Conservation (phyloP, 2,888 invertebrate genomes). For the Hirtodrosophila confusa region DNA sequence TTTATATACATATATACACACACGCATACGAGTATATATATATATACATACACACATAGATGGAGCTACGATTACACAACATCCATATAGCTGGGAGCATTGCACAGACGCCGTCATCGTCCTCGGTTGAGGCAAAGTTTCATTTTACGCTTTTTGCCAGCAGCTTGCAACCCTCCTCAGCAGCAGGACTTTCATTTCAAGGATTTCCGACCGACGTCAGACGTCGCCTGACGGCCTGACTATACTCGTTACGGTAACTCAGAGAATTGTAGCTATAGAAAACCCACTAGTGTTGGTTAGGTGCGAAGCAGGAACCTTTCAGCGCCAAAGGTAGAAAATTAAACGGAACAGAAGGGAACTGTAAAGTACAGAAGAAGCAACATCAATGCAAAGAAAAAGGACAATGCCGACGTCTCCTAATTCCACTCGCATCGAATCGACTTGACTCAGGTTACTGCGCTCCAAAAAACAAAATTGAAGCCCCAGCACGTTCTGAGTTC, state of each 20-base stretch:
- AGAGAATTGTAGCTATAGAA: conserved; percentile 49
- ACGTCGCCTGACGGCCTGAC: conserved; percentile 50
- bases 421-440: conserved; percentile 40
- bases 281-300: conserved; percentile 64
- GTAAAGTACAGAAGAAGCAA: conserved; percentile 54
- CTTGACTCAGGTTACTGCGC: conserved; percentile 63
- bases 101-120: conserved; percentile 57
- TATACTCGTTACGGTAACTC: conserved; percentile 49
- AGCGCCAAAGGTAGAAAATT: background rate
- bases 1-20: conserved; percentile 2
- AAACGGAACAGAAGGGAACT: conserved; percentile 7
- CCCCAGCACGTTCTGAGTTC: conserved; percentile 25
- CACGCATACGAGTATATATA: conserved; percentile 10
- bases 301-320: conserved; percentile 22
- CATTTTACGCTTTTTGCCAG: conserved; percentile 52
- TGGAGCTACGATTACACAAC: conserved; percentile 63
- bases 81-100: conserved; percentile 62
- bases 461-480: conserved; percentile 27
- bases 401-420: conserved; percentile 25
- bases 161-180: conserved; percentile 51
- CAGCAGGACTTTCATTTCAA: conserved; percentile 71
- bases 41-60: conserved; percentile 27
- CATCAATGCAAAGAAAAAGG: conserved; percentile 59
- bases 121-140: conserved; percentile 62
- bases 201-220: conserved; percentile 77